Evolutionary conservation across 2,113 vertebrate species (phyloP).

Genomic region (Eurypyga helias): DNA sequence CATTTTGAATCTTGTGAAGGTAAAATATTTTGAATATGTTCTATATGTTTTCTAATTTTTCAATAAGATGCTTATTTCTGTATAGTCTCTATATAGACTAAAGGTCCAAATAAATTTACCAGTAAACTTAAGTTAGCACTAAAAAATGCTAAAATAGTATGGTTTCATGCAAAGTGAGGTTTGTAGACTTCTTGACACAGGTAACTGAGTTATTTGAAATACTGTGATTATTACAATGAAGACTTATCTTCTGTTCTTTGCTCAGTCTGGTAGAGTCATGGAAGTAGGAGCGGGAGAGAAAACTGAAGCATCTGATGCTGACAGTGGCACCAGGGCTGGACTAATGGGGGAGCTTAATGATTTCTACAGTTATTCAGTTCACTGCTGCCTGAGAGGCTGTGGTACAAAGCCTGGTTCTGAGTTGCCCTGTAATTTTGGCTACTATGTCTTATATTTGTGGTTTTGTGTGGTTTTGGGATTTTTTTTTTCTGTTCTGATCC

Average conservation of each 20-base stretch:
- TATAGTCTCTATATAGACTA: neutral
- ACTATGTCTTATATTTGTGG: neutral
- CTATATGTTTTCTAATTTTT: neutral
- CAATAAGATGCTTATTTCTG: neutral
- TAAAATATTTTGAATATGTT: conserved; percentile 50
- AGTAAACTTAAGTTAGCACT: neutral
- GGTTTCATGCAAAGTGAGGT: neutral
- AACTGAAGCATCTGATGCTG: neutral
- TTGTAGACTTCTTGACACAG: neutral
- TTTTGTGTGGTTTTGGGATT: no score
- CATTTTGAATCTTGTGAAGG: conserved; percentile 98
- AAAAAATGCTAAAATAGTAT: neutral
- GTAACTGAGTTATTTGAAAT: neutral
- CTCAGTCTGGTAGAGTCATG: neutral
- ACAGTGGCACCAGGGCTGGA: neutral
- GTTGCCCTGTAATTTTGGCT: neutral
- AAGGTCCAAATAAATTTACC: neutral
- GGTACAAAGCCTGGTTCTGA: neutral
- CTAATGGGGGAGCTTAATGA: neutral
- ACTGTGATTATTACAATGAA: neutral
- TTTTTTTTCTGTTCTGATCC: neutral
- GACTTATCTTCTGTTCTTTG: neutral
- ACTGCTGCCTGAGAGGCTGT: neutral
- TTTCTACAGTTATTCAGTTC: neutral
- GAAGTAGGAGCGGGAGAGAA: neutral